Evolutionary conservation across 2,113 vertebrate genomes (phyloP).

Genomic region (Leptobrachium leishanense): DNA sequence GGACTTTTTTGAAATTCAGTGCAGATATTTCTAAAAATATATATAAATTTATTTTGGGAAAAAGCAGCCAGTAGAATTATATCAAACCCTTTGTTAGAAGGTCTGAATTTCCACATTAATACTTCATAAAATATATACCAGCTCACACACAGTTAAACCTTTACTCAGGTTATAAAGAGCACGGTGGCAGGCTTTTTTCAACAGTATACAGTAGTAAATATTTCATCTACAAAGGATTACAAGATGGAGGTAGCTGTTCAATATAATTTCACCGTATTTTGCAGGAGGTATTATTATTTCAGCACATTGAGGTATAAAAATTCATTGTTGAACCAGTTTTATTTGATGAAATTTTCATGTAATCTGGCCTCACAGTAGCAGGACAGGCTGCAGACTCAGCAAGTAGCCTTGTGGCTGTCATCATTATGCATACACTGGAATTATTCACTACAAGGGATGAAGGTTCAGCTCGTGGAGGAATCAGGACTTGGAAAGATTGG

Average conservation of each 20-base stretch:
- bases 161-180: too few species aligned
- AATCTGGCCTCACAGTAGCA: constrained; percentile 33
- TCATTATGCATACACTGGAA: constrained; percentile 43
- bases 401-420: constrained; percentile 39
- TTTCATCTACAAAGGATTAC: constrained; percentile 20
- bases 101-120: too few species aligned
- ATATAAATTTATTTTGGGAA: too few species aligned
- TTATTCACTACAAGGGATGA: constrained; percentile 23
- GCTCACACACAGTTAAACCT: too few species aligned
- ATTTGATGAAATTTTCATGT: constrained; percentile 46
- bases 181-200: background rate
- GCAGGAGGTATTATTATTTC: constrained; percentile 32
- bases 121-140: too few species aligned
- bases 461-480: constrained; percentile 13
- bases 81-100: too few species aligned
- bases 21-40: too few species aligned
- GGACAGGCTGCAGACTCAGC: constrained; percentile 43
- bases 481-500: background rate
- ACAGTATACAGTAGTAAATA: constrained; percentile 15
- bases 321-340: constrained; percentile 31
- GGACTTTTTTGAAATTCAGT: too few species aligned
- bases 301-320: constrained; percentile 30
- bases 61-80: too few species aligned
- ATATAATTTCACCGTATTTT: constrained; percentile 19
- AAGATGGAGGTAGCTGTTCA: background rate